These are phyloP conservation scores for Acestrorhynchus altus DNA, from an alignment of 2,797 vertebrate genomes.

Conservation along the genomic window DNA sequence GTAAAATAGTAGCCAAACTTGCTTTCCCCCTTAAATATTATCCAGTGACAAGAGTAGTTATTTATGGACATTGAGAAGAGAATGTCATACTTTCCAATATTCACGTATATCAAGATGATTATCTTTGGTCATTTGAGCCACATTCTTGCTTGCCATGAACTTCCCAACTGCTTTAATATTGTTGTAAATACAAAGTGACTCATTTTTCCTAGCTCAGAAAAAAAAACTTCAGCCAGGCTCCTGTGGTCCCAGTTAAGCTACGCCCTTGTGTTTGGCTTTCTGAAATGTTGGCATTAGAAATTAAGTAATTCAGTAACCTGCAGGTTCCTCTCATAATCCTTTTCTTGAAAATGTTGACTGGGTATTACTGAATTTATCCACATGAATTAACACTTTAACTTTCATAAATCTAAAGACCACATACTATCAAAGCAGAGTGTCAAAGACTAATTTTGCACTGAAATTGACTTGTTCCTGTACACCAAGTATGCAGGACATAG, in stretches of 20 bases:
- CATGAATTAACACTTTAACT: too few species aligned
- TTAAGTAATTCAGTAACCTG: neutral
- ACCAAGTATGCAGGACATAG: too few species aligned
- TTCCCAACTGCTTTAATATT: neutral
- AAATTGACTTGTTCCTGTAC: too few species aligned
- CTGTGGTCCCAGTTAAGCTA: neutral
- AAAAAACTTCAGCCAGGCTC: neutral
- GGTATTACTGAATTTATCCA: neutral
- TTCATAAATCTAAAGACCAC: too few species aligned
- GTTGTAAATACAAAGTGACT: conserved; percentile 1
- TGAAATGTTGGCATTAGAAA: neutral
- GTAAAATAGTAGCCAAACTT: too few species aligned
- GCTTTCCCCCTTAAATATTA: neutral
- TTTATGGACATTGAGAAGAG: neutral
- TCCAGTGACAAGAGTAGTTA: neutral
- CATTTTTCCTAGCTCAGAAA: neutral
- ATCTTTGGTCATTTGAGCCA: neutral
- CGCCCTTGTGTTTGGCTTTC: neutral
- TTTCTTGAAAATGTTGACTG: neutral
- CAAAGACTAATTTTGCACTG: too few species aligned
- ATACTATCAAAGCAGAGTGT: too few species aligned
- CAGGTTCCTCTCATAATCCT: neutral
- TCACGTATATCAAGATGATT: neutral
- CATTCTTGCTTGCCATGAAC: neutral
- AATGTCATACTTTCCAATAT: neutral